A percentile compares a stretch with the other conserved stretches of the same genome.
phyloP scores from a whole-genome alignment of 2,888 invertebrate genomes.

The Orthosia cruda region DNA sequence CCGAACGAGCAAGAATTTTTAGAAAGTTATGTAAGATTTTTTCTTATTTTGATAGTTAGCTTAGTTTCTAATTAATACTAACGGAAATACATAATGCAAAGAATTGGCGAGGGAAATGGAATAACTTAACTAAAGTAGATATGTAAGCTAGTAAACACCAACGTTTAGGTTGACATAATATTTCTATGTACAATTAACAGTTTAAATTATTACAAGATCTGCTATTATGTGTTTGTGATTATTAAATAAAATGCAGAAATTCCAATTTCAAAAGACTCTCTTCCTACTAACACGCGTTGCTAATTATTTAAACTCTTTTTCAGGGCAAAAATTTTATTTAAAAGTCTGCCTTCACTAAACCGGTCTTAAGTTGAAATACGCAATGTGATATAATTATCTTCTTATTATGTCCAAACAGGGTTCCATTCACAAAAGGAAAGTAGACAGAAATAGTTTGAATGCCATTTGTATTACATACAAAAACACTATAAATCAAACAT shows the following conservation, averaged over 20 bases:
- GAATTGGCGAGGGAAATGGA: slow-evolving; percentile 48
- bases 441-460: slow-evolving; percentile 51
- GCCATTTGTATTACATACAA: slow-evolving; percentile 49
- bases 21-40: slow-evolving; percentile 71
- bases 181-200: no score
- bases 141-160: background rate
- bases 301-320: background rate
- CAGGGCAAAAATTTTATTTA: background rate
- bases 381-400: slow-evolving; percentile 33
- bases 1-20: slow-evolving; percentile 65
- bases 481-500: slow-evolving; percentile 57
- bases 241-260: no score
- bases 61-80: slow-evolving; percentile 67
- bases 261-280: no score
- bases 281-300: background rate
- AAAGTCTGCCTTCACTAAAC: slow-evolving; percentile 14
- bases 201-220: no score
- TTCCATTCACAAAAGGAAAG: slow-evolving; percentile 63
- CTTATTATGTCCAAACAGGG: slow-evolving; percentile 22
- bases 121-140: background rate
- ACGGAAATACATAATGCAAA: slow-evolving; percentile 59
- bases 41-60: slow-evolving; percentile 62
- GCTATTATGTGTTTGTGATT: no score
- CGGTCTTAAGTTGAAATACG: slow-evolving; percentile 15
- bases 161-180: background rate